Conservation (phyloP, 2,113 vertebrate species). For the Dolichotis patagonum region DNA sequence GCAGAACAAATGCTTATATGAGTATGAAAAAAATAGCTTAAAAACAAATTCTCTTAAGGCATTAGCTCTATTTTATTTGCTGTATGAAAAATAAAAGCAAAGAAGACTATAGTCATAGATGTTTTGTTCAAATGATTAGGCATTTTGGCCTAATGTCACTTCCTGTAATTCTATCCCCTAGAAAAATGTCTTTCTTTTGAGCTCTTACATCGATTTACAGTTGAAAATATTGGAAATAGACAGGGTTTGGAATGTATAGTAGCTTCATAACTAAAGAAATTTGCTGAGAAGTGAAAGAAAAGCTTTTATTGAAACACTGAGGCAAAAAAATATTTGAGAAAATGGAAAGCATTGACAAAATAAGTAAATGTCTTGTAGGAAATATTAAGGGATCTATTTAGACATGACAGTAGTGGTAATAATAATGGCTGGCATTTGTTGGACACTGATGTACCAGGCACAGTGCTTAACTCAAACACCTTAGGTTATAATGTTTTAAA, state of each 20-base stretch:
- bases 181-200: constrained; percentile 48
- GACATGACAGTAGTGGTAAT: background rate
- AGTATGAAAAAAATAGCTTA: constrained; percentile 33
- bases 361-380: background rate
- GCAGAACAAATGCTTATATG: constrained; percentile 19
- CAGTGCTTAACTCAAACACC: background rate
- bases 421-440: background rate
- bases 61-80: constrained; percentile 29
- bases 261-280: constrained; percentile 31
- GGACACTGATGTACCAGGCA: background rate
- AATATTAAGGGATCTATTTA: background rate
- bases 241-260: background rate
- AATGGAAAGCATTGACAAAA: background rate
- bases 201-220: constrained; percentile 25
- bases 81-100: constrained; percentile 15
- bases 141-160: constrained; percentile 2
- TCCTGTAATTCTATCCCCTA: background rate
- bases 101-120: background rate
- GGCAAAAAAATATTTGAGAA: constrained; percentile 6
- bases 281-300: constrained; percentile 39
- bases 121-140: background rate
- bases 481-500: background rate
- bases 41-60: constrained; percentile 53
- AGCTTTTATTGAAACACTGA: constrained; percentile 14
- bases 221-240: constrained; percentile 47